A percentile compares a stretch with the other conserved stretches of the same genome.
Evolutionary conservation across 2,113 vertebrate species (phyloP).

Genomic region (Embiotoca jacksoni): DNA sequence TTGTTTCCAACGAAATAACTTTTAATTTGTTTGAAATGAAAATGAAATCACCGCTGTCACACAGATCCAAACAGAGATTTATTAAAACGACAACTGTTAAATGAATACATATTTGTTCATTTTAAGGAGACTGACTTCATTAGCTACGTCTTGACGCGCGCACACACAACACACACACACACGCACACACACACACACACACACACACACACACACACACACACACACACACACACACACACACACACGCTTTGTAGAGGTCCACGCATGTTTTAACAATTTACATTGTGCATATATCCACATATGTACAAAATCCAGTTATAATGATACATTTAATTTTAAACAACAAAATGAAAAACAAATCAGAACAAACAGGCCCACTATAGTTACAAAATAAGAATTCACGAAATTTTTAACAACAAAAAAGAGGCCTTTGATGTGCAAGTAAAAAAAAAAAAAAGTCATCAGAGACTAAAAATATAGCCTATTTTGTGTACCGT

Average conservation of each 20-base stretch:
- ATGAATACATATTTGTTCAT: constrained; percentile 70
- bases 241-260: constrained; percentile 57
- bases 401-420: constrained; percentile 5
- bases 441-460: constrained; percentile 73
- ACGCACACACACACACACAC: constrained; percentile 26
- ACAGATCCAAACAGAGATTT: constrained; percentile 75
- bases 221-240: constrained; percentile 17
- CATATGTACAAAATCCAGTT: constrained; percentile 78
- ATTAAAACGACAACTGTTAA: constrained; percentile 75
- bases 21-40: constrained; percentile 19
- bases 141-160: constrained; percentile 42
- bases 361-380: constrained; percentile 39
- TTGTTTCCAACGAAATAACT: background rate
- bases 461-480: constrained; percentile 73
- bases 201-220: constrained; percentile 30
- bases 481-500: constrained; percentile 69
- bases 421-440: constrained; percentile 63
- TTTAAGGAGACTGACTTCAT: constrained; percentile 60
- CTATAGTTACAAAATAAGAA: constrained; percentile 35
- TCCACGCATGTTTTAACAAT: constrained; percentile 67
- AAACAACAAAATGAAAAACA: constrained; percentile 32
- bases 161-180: constrained; percentile 49
- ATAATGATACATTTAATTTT: constrained; percentile 68
- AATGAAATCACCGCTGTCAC: constrained; percentile 44
- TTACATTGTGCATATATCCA: constrained; percentile 78